Evolutionary conservation across 2,797 vertebrate species (phyloP), one percentile per base, ranked within the genome.

Genomic region (Yasuhikotakia modesta): DNA sequence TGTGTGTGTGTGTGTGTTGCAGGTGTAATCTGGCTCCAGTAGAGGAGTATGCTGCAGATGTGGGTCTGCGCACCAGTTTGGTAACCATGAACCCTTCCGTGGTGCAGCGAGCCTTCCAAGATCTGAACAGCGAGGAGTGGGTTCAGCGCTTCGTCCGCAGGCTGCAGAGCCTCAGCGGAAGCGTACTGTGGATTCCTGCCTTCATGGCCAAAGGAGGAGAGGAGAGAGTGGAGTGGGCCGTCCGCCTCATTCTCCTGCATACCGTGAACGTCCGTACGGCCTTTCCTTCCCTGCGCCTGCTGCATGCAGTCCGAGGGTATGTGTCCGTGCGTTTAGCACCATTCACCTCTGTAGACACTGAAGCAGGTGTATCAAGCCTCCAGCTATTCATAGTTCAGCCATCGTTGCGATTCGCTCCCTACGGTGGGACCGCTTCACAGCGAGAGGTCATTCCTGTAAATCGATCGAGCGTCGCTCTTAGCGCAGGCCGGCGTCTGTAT

Each of bases 11-110:
- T 78, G 19, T 21, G 4, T 19, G 43, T 43, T 2, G 0, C 76
- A 99, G 97, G 88, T 99, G 97, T 88, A 99, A 99, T 83, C 90
- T 99, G 88, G 97, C 97, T n/a, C 97, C 97, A 0, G 96, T 99
- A 82, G 95, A 97, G 86, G 95, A 97, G 50, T 99, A 93, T 76
- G 91, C 91, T 0, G 87, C 45, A 77, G 97, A 99, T 0, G 97
- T 99, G 78, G 97, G 97, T 1, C 81, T 85, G 79, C 94, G 94
- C 85, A 97, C 95, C 0, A 94, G 94, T 87, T 87, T 99, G 88
- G 96, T 99, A 87, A 99, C 97, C 1, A 99, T 99, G 97, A 99
- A 99, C 88, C 97, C 97, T 0, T 99, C 97, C 0, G 97, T 99
- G 88, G 95, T 99, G 83, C 96, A 98, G 81, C 92, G 97, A 2